Conservation (phyloP, 2,888 invertebrate species). For the Limnephilus rhombicus region DNA sequence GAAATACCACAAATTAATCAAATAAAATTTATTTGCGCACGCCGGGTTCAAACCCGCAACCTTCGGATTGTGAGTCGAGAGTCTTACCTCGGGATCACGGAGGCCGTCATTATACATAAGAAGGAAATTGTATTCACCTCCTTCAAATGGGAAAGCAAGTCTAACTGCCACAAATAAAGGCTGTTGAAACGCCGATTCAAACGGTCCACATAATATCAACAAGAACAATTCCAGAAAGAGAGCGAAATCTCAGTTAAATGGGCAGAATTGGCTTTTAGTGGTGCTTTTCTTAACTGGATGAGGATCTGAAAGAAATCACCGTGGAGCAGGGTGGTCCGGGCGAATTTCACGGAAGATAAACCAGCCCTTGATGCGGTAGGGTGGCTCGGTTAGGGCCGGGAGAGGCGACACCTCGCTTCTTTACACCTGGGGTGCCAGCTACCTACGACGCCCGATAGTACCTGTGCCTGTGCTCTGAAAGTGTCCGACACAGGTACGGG, state of each 20-base stretch:
- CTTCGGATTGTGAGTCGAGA: too few relatives aligned
- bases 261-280: slow-evolving; percentile 17
- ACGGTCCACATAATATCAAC: neutral
- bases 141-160: neutral
- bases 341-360: slow-evolving; percentile 31
- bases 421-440: slow-evolving; percentile 24
- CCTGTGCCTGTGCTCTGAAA: neutral
- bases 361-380: neutral
- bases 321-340: neutral
- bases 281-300: slow-evolving; percentile 26
- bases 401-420: slow-evolving; percentile 10
- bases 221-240: neutral
- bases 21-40: too few relatives aligned
- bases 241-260: slow-evolving; percentile 1
- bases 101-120: too few relatives aligned
- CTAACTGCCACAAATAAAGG: neutral
- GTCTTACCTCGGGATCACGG: too few relatives aligned
- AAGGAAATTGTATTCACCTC: neutral
- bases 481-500: neutral
- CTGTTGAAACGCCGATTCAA: neutral
- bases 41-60: too few relatives aligned
- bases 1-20: too few relatives aligned
- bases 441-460: neutral
- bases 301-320: slow-evolving; percentile 25
- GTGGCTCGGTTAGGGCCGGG: neutral